A percentile compares a stretch with the other conserved stretches of the same genome.
Conservation (phyloP, 2,888 invertebrate species). For the Oscheius onirici region DNA sequence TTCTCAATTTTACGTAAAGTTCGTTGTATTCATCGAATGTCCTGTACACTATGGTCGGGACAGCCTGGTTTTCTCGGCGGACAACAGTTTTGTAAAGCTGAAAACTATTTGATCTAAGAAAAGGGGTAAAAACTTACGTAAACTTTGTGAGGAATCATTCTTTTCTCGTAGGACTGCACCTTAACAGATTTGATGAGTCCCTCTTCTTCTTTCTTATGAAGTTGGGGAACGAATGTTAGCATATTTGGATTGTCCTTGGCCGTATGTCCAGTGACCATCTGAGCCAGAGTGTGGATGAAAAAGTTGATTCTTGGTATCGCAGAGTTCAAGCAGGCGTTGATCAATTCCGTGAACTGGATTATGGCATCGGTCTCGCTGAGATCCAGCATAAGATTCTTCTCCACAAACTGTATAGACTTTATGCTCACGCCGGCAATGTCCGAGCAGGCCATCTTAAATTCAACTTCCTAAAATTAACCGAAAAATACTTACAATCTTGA, state of each 20-base stretch:
- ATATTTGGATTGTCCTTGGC: constrained; percentile 72
- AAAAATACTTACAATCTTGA: constrained; percentile 82
- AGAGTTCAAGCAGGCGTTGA: constrained; percentile 77
- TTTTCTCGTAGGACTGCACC: constrained; percentile 89
- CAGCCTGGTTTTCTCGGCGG: constrained; percentile 48
- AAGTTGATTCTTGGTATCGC: constrained; percentile 89
- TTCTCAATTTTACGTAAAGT: constrained; percentile 90
- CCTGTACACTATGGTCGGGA: constrained; percentile 84
- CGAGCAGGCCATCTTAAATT: constrained; percentile 84
- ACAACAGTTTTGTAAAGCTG: constrained; percentile 67
- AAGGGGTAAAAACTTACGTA: constrained; percentile 79
- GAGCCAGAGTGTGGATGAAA: constrained; percentile 94
- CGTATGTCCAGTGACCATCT: constrained; percentile 40
- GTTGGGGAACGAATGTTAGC: constrained; percentile 90
- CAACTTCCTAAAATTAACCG: neutral
- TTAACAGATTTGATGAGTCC: constrained; percentile 86
- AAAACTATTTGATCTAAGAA: constrained; percentile 23
- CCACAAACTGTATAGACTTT: constrained; percentile 90
- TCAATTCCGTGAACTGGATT: constrained; percentile 78
- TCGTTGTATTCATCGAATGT: constrained; percentile 97
- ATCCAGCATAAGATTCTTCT: constrained; percentile 86
- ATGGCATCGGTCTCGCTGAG: constrained; percentile 93
- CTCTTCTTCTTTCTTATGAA: constrained; percentile 86
- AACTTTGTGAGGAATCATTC: constrained; percentile 95
- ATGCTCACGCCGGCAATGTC: constrained; percentile 90